These are phyloP conservation scores for Ctenomys sociabilis DNA, from an alignment of 2,113 vertebrate species.

Conservation along the genomic window DNA sequence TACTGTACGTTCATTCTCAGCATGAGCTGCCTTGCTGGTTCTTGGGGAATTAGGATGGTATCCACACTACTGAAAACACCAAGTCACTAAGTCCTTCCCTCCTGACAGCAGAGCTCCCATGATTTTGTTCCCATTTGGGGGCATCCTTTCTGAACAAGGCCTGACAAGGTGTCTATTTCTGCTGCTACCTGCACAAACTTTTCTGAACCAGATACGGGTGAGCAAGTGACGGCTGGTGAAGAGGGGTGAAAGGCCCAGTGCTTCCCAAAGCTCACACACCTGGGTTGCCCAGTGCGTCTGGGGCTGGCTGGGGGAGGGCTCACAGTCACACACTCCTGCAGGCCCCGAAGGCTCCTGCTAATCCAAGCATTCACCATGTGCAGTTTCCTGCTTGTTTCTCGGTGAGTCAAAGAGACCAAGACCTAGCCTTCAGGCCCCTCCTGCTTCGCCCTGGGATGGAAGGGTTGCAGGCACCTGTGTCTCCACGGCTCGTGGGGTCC, in stretches of 20 bases:
- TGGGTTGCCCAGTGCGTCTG: too few species aligned
- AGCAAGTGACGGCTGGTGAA: neutral
- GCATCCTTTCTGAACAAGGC: neutral
- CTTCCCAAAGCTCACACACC: neutral
- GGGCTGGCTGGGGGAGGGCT: too few species aligned
- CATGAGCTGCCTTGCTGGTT: neutral
- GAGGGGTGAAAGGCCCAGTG: neutral
- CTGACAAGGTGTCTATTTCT: neutral
- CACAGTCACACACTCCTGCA: too few species aligned
- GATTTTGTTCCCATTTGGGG: fast-evolving
- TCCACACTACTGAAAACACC: neutral
- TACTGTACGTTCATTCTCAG: neutral
- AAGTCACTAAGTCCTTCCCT: neutral
- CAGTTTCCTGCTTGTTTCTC: neutral
- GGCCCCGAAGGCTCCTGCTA: neutral
- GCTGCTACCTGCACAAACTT: too few species aligned
- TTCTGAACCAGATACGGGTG: neutral
- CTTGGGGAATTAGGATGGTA: neutral
- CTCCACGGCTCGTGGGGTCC: too few species aligned
- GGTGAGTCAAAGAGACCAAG: too few species aligned
- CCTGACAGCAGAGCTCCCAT: fast-evolving
- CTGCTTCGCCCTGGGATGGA: neutral
- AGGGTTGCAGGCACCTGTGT: fast-evolving
- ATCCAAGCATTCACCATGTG: fast-evolving
- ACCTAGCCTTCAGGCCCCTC: fast-evolving